A percentile compares a stretch with the other conserved stretches of the same genome.
Evolutionary conservation across 2,797 vertebrate species (phyloP).

Genomic region (Microctenopoma steveboyesi): DNA sequence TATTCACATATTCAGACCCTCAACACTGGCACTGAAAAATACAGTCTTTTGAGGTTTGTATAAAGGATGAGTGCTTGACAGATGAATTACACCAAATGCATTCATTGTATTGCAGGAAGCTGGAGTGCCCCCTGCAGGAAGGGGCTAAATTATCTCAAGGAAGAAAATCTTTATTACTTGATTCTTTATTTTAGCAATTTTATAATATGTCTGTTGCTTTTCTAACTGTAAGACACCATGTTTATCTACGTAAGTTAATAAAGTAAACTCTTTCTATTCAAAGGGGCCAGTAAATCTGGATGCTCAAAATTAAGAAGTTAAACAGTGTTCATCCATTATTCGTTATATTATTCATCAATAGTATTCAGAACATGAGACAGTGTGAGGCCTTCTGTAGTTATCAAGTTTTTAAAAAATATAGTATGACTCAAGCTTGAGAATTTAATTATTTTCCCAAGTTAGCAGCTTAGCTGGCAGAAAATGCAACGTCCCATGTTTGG

Average conservation of each 20-base stretch:
- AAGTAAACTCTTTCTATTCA: background rate
- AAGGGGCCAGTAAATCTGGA: no score
- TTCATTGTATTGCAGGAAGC: slow-evolving; percentile 11
- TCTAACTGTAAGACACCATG: no score
- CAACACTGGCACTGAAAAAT: slow-evolving; percentile 6
- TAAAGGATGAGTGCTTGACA: background rate
- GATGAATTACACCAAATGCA: background rate
- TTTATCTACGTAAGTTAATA: background rate
- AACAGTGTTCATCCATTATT: background rate
- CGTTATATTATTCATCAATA: background rate
- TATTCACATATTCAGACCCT: slow-evolving; percentile 17
- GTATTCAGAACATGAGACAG: no score
- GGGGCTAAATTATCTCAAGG: slow-evolving; percentile 20
- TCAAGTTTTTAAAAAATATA: no score
- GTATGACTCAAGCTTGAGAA: no score
- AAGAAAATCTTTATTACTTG: background rate
- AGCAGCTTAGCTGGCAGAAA: background rate
- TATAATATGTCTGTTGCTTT: no score
- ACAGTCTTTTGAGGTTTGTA: background rate
- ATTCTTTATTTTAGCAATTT: background rate
- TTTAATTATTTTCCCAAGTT: no score
- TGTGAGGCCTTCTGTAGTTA: no score
- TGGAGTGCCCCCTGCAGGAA: slow-evolving; percentile 50
- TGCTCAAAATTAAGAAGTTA: background rate
- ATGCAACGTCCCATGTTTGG: background rate